These are phyloP conservation scores for Herpailurus yagouaroundi DNA, from an alignment of 2,113 vertebrate species.

Conservation along the genomic window DNA sequence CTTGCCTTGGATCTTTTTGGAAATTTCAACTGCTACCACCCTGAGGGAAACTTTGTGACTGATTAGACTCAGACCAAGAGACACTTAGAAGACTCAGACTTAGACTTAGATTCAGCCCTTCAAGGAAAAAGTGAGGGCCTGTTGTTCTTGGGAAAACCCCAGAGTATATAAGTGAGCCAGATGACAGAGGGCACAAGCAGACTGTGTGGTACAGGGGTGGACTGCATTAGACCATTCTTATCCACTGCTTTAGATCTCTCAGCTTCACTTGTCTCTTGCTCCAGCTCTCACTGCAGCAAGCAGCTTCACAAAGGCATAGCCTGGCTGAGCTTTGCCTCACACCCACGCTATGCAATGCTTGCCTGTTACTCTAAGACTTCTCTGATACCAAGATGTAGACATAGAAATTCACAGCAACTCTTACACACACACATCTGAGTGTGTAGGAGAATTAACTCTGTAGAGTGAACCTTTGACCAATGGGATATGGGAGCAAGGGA, in stretches of 20 bases:
- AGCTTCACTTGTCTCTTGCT: not conserved
- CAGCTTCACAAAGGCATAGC: not conserved
- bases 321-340: not conserved
- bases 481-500: not conserved
- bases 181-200: not conserved
- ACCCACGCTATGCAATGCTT: not conserved
- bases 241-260: not conserved
- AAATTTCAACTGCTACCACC: not conserved
- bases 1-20: not conserved
- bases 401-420: not conserved
- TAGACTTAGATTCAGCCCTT: not conserved
- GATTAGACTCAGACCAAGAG: not conserved
- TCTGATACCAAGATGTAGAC: not conserved
- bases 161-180: not conserved
- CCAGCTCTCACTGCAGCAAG: not conserved
- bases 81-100: not conserved
- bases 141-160: constrained; percentile 30
- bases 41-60: constrained; percentile 12
- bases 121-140: not conserved
- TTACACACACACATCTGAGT: not conserved
- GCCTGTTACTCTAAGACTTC: not conserved
- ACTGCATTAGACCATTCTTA: not conserved
- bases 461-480: not conserved
- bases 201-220: not conserved
- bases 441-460: not conserved